Evolutionary conservation across 1,140 invertebrate genomes (phyloP).

Genomic region (Dryas iulia): DNA sequence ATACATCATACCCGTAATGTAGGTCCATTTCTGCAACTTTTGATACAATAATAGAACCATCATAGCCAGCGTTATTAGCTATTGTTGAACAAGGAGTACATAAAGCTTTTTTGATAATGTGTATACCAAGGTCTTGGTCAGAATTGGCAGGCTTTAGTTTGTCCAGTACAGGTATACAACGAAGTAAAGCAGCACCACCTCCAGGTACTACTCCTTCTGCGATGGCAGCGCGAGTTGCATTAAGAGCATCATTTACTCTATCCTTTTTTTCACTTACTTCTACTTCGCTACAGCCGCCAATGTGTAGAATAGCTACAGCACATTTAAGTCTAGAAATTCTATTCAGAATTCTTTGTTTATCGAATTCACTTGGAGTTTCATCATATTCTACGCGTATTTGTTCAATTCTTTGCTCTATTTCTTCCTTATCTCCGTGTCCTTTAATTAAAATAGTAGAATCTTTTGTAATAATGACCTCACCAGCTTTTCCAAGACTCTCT

Average conservation of each 20-base stretch:
- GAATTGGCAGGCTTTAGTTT: slow-evolving; percentile 87
- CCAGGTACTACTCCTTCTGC: slow-evolving; percentile 99
- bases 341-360: slow-evolving; percentile 99
- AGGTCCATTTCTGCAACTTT: slow-evolving; percentile 89
- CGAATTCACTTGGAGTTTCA: slow-evolving; percentile 97
- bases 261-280: slow-evolving; percentile 99
- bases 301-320: slow-evolving; percentile 97
- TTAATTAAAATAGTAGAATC: slow-evolving; percentile 98
- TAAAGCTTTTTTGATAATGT: slow-evolving; percentile 95
- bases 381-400: slow-evolving; percentile 97
- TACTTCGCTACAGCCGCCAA: slow-evolving; percentile 98
- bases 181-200: slow-evolving; percentile 96
- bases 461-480: slow-evolving; percentile 98
- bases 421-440: slow-evolving; percentile 91
- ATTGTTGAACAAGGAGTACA: slow-evolving; percentile 97
- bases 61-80: slow-evolving; percentile 97
- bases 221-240: slow-evolving; percentile 98
- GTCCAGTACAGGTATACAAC: slow-evolving; percentile 91
- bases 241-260: slow-evolving; percentile 98
- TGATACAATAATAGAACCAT: slow-evolving; percentile 95
- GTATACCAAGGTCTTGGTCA: slow-evolving; percentile 94
- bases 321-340: slow-evolving; percentile 97
- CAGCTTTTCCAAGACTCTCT: slow-evolving; percentile 94
- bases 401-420: slow-evolving; percentile 93
- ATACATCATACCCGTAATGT: slow-evolving; percentile 96